Evolutionary conservation across 2,113 vertebrate genomes (phyloP).

Genomic region (Stigmatopora argus): DNA sequence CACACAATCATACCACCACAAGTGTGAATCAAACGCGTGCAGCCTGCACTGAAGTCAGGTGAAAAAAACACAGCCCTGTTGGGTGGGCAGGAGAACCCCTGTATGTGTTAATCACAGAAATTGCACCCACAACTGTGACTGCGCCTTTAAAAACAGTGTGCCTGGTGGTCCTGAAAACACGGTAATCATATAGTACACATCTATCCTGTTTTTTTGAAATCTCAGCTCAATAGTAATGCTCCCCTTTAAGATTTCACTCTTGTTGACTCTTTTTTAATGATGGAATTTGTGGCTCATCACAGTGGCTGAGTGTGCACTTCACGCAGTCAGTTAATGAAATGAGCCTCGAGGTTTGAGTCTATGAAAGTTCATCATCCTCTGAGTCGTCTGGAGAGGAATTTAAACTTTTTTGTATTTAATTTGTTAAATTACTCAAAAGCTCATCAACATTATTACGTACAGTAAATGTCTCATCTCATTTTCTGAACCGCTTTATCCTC

Average conservation of each 20-base stretch:
- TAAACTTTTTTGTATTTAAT: conserved; percentile 4
- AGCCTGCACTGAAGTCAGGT: too few species aligned
- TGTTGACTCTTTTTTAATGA: not conserved
- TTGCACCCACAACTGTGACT: too few species aligned
- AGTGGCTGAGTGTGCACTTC: conserved; percentile 7
- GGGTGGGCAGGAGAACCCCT: too few species aligned
- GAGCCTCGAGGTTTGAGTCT: conserved; percentile 4
- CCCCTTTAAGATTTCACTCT: conserved; percentile 1
- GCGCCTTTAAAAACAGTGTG: too few species aligned
- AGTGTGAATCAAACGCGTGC: too few species aligned
- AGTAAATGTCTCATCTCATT: too few species aligned
- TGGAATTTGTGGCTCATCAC: conserved; percentile 23
- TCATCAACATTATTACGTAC: not conserved
- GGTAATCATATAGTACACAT: not conserved
- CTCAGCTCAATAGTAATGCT: not conserved
- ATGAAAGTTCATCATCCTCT: conserved; percentile 17
- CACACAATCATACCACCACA: too few species aligned
- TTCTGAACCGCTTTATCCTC: too few species aligned
- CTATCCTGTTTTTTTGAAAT: not conserved
- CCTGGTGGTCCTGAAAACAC: too few species aligned
- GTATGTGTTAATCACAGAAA: too few species aligned
- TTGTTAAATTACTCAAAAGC: conserved; percentile 3
- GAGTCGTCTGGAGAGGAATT: conserved; percentile 4
- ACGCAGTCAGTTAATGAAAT: conserved; percentile 15
- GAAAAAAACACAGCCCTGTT: too few species aligned